Percentiles rank a stretch among this genome's conserved stretches.
phyloP scores from a whole-genome alignment of 1,140 invertebrate genomes.

The Proctacanthus coquilletti region DNA sequence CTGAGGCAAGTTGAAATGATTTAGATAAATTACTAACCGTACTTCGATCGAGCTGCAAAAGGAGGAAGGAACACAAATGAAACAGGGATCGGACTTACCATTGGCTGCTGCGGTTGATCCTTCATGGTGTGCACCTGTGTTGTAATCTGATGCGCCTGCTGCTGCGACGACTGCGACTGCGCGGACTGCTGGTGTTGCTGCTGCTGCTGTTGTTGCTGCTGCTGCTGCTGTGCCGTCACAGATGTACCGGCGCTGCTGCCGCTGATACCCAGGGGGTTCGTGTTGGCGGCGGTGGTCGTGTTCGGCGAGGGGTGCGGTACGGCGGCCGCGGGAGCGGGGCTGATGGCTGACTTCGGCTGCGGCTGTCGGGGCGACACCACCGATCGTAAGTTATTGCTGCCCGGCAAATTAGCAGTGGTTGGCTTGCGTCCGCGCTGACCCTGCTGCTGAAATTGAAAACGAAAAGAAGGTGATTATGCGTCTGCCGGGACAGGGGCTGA shows the following conservation, averaged over 20 bases:
- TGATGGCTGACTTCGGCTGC: slow-evolving; percentile 12
- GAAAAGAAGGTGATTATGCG: neutral
- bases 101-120: slow-evolving; percentile 29
- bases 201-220: slow-evolving; percentile 15
- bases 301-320: slow-evolving; percentile 29
- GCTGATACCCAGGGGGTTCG: slow-evolving; percentile 9
- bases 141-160: slow-evolving; percentile 26
- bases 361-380: slow-evolving; percentile 23
- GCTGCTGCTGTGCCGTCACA: slow-evolving; percentile 7
- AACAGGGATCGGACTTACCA: slow-evolving; percentile 25
- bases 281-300: slow-evolving; percentile 16
- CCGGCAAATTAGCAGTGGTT: neutral
- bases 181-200: slow-evolving; percentile 9
- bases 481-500: no score
- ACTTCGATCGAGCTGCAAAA: no score
- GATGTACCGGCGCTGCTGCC: slow-evolving; percentile 10
- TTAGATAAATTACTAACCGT: no score
- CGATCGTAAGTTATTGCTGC: slow-evolving; percentile 7
- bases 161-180: slow-evolving; percentile 22
- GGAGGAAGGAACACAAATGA: no score
- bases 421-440: slow-evolving; percentile 6
- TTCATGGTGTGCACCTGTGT: slow-evolving; percentile 30
- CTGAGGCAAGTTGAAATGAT: no score
- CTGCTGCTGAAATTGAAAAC: slow-evolving; percentile 4
- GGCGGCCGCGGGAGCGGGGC: slow-evolving; percentile 23